Evolutionary conservation across 2,797 vertebrate species (phyloP), one percentile per base, ranked within the genome.

Genomic region (Steatocranus sp.): DNA sequence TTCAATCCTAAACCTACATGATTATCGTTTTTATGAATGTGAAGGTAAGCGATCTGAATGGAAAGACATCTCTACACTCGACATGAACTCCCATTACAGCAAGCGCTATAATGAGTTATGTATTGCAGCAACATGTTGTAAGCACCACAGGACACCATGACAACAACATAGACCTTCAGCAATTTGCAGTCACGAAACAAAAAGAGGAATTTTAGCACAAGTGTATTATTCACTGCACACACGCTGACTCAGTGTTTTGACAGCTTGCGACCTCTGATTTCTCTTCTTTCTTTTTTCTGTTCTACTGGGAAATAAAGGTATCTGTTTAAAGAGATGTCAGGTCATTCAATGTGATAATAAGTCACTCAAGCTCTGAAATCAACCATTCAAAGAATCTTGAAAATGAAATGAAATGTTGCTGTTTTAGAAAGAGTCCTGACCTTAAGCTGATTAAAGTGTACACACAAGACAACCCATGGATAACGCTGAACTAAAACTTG

Each of bases 401-500:
- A n/a, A n/a, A n/a, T n/a, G n/a, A n/a, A n/a, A n/a, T 51, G n/a
- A 70, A 61, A 66, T 49, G 38, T 46, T 79, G 17, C 80, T 15
- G 4, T 82, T 87, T 23, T 54, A n/a, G 53, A 83, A 76, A 83
- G 61, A 78, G 48, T 78, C 50, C 36, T 80, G 76, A 87, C 85
- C 82, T 80, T 30, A 61, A 75, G 80, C 78, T 48, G 50, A 58
- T 85, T 88, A 86, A 83, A 87, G 2, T 50, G 48, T 49, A 54
- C 51, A 83, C 74, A 36, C 36, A 51, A 80, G 85, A 84, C 75
- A 81, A 74, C 48, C 12, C 36, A 76, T 25, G 43, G 77, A 53
- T 83, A 81, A 48, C 34, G 75, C 79, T 78, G 74, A 85, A 51
- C 70, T 90, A 48, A 84, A 85, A 88, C 75, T 78, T 27, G 32